Base-by-base conservation (phyloP, 2,797 vertebrate genomes). In the Hemibagrus guttatus region DNA sequence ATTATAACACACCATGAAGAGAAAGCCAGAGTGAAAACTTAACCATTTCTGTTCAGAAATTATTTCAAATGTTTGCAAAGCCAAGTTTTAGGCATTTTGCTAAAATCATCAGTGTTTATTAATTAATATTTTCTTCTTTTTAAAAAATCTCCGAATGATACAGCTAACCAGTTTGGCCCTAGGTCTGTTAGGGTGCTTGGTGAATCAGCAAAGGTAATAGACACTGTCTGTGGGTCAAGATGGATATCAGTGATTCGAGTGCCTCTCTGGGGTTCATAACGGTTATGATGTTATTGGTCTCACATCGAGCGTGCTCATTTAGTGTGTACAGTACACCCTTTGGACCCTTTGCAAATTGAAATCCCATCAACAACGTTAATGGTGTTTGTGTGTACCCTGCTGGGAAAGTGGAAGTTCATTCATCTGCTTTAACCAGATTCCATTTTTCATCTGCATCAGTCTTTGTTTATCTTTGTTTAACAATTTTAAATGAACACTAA, bases 251-350 rank as follows among this genome's bases (percentile, higher is more conserved):
- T 86, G 81, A 61, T 52, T 71, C 4, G 23, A 49, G 63, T 64
- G 39, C 49, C 19, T 14, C 19, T 26, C 16, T 79, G 49, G 14
- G 46, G 31, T 66, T 68, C 58, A 68, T 83, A 78, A 85, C 26
- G 74, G 58, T 49, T 72, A 52, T 6, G 64, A 84, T 56, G 46
- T 49, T 49, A 59, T 71, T 21, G 1, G 23, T n/a, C 35, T 79
- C 52, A 85, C 84, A 91, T 84, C 9, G 85, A 90, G 79, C 42
- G 85, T 89, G 89, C 84, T 71, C 68, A 89, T 88, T 87, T 80
- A 82, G 19, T 61, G 58, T 46, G 23, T 61, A 61, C 13, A 61
- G 12, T n/a, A 1, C 28, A 35, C n/a, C 9, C 75, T 78, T n/a
- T 74, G 71, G 23, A 52, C 49, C 42, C 26, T 16, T 13, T n/a